phyloP scores from a whole-genome alignment of 2,113 vertebrate species.

The Melanerpes formicivorus region DNA sequence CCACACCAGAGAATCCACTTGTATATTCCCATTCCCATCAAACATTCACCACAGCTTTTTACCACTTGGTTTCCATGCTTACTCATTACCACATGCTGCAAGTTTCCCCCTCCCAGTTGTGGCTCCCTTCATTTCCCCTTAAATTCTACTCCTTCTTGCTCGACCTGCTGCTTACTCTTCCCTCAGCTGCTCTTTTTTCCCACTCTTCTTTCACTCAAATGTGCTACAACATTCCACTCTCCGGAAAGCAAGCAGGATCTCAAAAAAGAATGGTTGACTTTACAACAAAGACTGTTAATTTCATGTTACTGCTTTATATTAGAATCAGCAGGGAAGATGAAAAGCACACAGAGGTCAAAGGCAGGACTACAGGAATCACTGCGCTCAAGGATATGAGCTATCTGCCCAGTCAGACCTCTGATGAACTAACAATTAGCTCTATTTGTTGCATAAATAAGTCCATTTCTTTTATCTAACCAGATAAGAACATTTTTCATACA shows the following conservation, averaged over 20 bases:
- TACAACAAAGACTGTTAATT: background rate
- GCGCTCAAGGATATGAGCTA: background rate
- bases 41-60: background rate
- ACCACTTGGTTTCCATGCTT: background rate
- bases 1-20: background rate
- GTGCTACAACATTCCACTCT: background rate
- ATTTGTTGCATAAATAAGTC: background rate
- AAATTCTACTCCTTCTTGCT: background rate
- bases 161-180: background rate
- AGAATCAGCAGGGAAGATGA: background rate
- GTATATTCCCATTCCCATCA: background rate
- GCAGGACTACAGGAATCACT: background rate
- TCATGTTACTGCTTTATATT: background rate
- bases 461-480: background rate
- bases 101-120: background rate
- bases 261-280: background rate
- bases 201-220: background rate
- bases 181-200: background rate
- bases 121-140: background rate
- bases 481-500: background rate
- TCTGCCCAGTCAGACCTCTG: background rate
- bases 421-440: background rate
- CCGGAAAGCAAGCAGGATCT: background rate
- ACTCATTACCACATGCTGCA: background rate
- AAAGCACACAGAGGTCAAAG: background rate